Evolutionary conservation across 2,888 invertebrate genomes (phyloP), one percentile per base, ranked within the genome.

Genomic region (Taenaris catops): DNA sequence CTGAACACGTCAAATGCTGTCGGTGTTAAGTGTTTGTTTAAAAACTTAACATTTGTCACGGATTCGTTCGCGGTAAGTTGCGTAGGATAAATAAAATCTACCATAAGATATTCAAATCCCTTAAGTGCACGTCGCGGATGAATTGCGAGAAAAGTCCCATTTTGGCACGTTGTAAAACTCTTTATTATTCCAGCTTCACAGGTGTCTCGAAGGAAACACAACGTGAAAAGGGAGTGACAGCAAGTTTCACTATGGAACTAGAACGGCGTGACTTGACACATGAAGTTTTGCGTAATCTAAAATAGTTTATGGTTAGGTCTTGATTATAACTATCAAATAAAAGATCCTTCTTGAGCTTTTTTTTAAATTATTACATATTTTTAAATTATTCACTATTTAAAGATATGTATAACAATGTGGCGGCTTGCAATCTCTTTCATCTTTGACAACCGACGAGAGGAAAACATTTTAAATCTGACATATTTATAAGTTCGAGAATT

Each of bases 91-190:
- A 80, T 79, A 83, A 81, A 78, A 69, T 75, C 76, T 59, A 58
- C 67, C 69, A 73, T 84, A 81, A 83, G 83, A 79, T 81, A 84
- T 86, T 84, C 83, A 84, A 83, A 83, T 83, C 84, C 84, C 84
- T 79, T 83, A 84, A 86, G 84, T 86, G 83, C 79, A 79, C 81
- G 75, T 58, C 73, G 84, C 73, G 84, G 84, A 81, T 78, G 80
- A 74, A 76, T 74, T 75, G 81, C 75, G 81, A 66, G 81, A 81
- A 83, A 83, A 81, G 73, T 78, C 72, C 74, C 75, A 79, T 83
- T 83, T 80, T 75, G 75, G 67, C 74, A 65, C 73, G 75, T 65
- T 79, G 81, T 83, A 79, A 81, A 81, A 81, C 73, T 80, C 79
- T 78, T 80, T 81, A 83, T 81, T 83, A 83, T 84, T 83, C 80